Evolutionary conservation across 2,797 vertebrate species (phyloP).

Genomic region (Argya squamiceps): DNA sequence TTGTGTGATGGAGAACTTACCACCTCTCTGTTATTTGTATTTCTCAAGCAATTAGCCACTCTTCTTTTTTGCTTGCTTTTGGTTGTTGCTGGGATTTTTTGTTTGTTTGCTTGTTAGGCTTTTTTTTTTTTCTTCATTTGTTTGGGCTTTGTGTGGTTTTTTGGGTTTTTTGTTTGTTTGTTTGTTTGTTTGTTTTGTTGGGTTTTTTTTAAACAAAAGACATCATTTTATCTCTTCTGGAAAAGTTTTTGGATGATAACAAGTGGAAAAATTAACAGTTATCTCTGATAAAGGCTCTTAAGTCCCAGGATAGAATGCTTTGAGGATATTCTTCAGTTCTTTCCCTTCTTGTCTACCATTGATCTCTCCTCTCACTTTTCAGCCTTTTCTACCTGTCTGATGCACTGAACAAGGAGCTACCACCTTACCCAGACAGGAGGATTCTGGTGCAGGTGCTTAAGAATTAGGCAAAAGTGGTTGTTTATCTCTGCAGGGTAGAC

Average conservation of each 20-base stretch:
- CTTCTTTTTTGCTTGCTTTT: background rate
- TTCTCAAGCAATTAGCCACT: background rate
- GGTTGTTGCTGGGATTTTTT: no score
- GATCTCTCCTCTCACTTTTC: background rate
- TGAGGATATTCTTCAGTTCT: background rate
- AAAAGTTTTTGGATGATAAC: background rate
- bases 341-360: rapidly evolving
- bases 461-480: background rate
- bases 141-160: no score
- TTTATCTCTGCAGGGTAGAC: background rate
- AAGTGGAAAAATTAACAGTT: background rate
- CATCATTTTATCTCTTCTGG: background rate
- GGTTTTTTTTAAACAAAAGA: background rate
- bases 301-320: background rate
- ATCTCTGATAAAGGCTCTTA: background rate
- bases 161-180: no score
- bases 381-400: background rate
- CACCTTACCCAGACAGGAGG: background rate
- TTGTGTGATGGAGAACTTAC: background rate
- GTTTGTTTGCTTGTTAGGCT: background rate
- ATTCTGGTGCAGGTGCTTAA: background rate
- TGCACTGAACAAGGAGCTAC: background rate
- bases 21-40: background rate
- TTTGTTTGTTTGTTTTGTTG: no score
- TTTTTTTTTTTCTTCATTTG: background rate